Evolutionary conservation across 2,888 invertebrate genomes (phyloP).

Genomic region (Tipula vernalis): DNA sequence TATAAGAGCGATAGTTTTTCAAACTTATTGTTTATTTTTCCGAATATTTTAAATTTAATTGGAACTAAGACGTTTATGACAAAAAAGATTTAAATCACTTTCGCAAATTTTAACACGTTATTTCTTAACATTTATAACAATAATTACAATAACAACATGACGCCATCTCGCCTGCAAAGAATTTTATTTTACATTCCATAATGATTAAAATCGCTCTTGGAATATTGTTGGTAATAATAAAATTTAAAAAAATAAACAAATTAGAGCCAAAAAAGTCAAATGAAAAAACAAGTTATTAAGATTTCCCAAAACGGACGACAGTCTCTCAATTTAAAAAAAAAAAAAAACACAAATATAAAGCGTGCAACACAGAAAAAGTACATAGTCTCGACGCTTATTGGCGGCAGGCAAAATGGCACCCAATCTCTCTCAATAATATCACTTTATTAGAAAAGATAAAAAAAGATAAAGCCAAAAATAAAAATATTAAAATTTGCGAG

Average conservation of each 20-base stretch:
- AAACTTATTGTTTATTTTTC: no score
- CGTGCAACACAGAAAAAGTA: background rate
- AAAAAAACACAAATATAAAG: background rate
- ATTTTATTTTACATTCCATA: no score
- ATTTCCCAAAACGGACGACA: background rate
- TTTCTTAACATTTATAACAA: no score
- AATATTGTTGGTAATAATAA: background rate
- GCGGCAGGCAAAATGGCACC: background rate
- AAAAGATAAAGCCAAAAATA: background rate
- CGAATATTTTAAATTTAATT: no score
- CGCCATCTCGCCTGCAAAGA: no score
- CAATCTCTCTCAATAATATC: background rate
- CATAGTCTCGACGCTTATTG: background rate
- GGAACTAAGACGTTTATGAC: no score
- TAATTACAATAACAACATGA: no score
- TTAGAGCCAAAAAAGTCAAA: background rate
- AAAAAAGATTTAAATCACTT: no score
- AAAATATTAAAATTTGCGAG: background rate
- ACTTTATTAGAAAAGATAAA: background rate
- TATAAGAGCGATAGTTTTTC: no score
- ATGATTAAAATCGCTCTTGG: background rate
- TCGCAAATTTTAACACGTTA: no score
- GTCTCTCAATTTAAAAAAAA: background rate
- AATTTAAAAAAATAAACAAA: background rate
- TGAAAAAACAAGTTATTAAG: background rate